Percentiles rank a stretch among this genome's conserved stretches.
Conservation (phyloP, 2,888 invertebrate species). For the Calliopum simillimum region DNA sequence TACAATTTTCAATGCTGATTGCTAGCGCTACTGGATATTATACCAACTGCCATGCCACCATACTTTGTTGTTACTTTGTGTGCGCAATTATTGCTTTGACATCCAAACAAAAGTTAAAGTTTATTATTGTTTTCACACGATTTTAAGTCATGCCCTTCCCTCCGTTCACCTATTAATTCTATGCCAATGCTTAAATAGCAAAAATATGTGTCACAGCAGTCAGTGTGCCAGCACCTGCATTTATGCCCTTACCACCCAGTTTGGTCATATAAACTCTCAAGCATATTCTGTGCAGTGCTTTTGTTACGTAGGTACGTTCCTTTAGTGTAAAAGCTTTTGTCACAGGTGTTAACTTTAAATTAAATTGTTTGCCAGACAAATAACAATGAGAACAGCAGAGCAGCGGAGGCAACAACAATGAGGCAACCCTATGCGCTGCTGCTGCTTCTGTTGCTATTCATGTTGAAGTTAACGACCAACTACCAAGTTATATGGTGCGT, state of each 20-base stretch:
- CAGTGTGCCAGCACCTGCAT: not conserved
- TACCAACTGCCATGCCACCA: not conserved
- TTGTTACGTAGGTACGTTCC: no score
- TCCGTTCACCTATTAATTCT: not conserved
- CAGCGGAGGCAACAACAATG: conserved; percentile 30
- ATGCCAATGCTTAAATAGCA: not conserved
- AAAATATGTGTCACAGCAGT: conserved; percentile 27
- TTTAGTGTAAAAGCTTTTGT: conserved; percentile 13
- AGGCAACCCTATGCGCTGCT: conserved; percentile 1
- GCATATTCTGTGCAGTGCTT: no score
- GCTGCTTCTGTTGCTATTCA: conserved; percentile 6
- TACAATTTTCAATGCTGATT: no score
- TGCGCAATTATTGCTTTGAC: conserved; percentile 29
- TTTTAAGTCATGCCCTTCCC: not conserved
- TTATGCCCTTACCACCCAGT: no score
- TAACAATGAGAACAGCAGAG: conserved; percentile 47
- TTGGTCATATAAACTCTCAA: no score
- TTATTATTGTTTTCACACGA: conserved; percentile 31
- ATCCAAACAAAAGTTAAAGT: conserved; percentile 29
- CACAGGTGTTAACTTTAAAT: conserved; percentile 35
- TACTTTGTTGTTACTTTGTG: conserved; percentile 27
- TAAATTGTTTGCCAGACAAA: conserved; percentile 44
- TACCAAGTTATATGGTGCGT: not conserved
- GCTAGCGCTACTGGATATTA: not conserved
- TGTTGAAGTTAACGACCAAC: not conserved